Evolutionary conservation across 2,113 vertebrate species (phyloP), one percentile per base, ranked within the genome.

Genomic region (Theropithecus gelada): DNA sequence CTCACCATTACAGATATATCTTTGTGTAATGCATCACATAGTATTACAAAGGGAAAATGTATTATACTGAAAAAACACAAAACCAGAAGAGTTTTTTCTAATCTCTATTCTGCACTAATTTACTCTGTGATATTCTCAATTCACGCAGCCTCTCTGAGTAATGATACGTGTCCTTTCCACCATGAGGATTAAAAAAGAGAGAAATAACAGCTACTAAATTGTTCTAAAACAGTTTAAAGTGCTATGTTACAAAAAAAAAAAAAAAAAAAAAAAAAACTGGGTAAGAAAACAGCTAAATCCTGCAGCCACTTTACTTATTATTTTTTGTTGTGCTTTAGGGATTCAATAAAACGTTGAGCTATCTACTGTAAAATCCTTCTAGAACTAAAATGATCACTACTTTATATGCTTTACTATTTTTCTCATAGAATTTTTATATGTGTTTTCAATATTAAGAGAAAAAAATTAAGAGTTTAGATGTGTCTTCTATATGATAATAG

Each of bases 361-460:
- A 52, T 85, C 30, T 43, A 73, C 43, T 93, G 57, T 80, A 88
- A 30, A 96, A 89, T 81, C 20, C 45, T 93, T 64, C 72, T 32
- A 86, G 52, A 8, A 25, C 55, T 96, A 48, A 82, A 86, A 45
- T 83, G 68, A 97, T 93, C 82, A 89, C 92, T 97, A 97, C 16
- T 88, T 96, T 55, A 45, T 94, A 95, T 50, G 3, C 13, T 82
- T 97, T 13, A 82, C n/a, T 70, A 22, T 83, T 93, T 88, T 4
- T 68, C 52, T 81, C 73, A 18, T 38, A 38, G 50, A 86, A 16
- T 7, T 75, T 93, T 79, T 96, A 79, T 93, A 89, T 83, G 50
- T 85, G 50, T 85, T 52, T 30, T n/a, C 25, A 93, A 75, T 10
- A n/a, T 87, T 88, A 72, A 83, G 4, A 75, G 35, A 12, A 79